Conservation (phyloP, 2,113 vertebrate species). For the Menura novaehollandiae region DNA sequence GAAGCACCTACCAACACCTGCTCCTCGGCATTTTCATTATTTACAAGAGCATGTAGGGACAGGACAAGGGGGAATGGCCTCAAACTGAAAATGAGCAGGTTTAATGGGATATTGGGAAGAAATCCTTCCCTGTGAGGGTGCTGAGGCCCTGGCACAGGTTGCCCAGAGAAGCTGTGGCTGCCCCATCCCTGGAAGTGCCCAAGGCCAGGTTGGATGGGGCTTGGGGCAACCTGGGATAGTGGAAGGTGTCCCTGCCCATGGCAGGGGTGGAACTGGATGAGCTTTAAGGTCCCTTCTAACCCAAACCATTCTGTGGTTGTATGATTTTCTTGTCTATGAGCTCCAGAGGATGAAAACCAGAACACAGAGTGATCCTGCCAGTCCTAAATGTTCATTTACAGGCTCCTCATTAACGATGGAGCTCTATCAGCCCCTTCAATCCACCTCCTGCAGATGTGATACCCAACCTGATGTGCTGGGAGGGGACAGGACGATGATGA, state of each 20-base stretch:
- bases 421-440: neutral
- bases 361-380: neutral
- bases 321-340: neutral
- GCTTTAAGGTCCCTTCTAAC: neutral
- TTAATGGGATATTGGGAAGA: neutral
- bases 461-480: neutral
- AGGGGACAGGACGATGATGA: neutral
- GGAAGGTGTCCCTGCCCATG: neutral
- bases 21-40: neutral
- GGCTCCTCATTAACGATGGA: fast-evolving
- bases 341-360: neutral
- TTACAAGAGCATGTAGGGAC: neutral
- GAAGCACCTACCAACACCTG: neutral
- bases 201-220: neutral
- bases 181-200: neutral
- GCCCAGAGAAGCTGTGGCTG: neutral
- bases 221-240: neutral
- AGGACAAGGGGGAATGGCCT: neutral
- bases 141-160: neutral
- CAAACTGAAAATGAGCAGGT: fast-evolving
- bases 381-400: neutral
- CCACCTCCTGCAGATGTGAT: neutral
- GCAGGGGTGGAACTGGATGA: neutral
- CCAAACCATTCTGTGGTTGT: neutral
- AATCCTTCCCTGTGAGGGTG: neutral